A percentile compares a stretch with the other conserved stretches of the same genome.
Evolutionary conservation across 37 sponge, comb jelly and placozoan genomes (phyloP).

Genomic region (Halichondria panicea): DNA sequence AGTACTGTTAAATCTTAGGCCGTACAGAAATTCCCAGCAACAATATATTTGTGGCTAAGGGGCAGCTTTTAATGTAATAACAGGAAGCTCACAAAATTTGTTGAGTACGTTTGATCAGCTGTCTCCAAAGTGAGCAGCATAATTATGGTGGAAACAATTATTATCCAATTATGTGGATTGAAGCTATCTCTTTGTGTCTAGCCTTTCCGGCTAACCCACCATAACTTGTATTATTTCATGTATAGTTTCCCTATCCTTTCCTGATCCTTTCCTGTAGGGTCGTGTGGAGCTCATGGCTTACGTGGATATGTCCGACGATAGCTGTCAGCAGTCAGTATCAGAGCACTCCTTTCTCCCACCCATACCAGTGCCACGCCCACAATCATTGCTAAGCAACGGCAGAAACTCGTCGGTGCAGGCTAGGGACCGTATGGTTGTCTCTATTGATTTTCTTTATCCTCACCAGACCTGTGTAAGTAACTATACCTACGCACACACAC

Average conservation of each 20-base stretch:
- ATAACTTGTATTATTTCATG: background rate
- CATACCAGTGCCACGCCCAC: background rate
- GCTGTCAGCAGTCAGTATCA: background rate
- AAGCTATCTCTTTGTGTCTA: background rate
- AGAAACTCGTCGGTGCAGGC: background rate
- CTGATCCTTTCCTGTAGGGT: background rate
- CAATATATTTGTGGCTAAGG: too few relatives aligned
- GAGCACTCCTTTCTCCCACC: constrained; percentile 24
- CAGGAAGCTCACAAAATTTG: too few relatives aligned
- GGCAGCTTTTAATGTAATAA: too few relatives aligned
- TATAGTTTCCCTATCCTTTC: background rate
- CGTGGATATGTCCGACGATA: background rate
- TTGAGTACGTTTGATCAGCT: too few relatives aligned
- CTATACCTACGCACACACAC: background rate
- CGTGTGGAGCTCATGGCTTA: constrained; percentile 5
- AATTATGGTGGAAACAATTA: too few relatives aligned
- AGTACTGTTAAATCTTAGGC: too few relatives aligned
- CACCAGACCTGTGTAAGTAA: constrained; percentile 23
- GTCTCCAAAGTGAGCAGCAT: too few relatives aligned
- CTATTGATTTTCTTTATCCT: constrained; percentile 9
- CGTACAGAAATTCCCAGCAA: too few relatives aligned
- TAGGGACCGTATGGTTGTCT: constrained; percentile 5
- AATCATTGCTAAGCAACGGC: background rate
- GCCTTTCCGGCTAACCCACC: too few relatives aligned
- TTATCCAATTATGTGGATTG: too few relatives aligned